phyloP scores from a whole-genome alignment of 2,888 invertebrate genomes.

The Eledone cirrhosa region DNA sequence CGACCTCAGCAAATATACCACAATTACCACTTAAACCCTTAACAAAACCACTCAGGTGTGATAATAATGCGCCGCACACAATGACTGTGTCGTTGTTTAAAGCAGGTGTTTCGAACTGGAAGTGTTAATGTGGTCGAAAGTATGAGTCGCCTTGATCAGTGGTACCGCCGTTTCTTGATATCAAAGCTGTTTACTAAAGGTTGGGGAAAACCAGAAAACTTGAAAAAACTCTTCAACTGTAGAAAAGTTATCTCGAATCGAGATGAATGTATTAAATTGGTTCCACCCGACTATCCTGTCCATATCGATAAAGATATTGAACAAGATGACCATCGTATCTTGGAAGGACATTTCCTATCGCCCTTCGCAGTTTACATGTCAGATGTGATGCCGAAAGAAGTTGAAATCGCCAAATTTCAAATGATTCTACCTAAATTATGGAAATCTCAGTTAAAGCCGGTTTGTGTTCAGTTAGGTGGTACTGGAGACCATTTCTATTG shows the following conservation, averaged over 20 bases:
- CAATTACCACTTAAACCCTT: no score
- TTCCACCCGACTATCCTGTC: slow-evolving; percentile 84
- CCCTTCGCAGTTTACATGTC: slow-evolving; percentile 86
- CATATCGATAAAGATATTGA: slow-evolving; percentile 86
- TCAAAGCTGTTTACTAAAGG: slow-evolving; percentile 94
- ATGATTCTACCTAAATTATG: slow-evolving; percentile 84
- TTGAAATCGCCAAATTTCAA: slow-evolving; percentile 76
- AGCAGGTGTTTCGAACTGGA: no score
- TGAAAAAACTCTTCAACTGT: slow-evolving; percentile 89
- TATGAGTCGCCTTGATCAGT: slow-evolving; percentile 67
- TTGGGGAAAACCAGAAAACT: slow-evolving; percentile 93
- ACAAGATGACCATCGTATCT: slow-evolving; percentile 62
- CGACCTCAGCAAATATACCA: no score
- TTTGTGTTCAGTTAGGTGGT: slow-evolving; percentile 94
- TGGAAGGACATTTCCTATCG: slow-evolving; percentile 88
- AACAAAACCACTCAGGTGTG: no score
- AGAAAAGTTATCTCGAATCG: slow-evolving; percentile 86
- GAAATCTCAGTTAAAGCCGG: slow-evolving; percentile 71
- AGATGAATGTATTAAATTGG: slow-evolving; percentile 81
- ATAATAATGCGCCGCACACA: no score
- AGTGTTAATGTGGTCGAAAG: background rate
- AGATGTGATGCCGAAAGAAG: slow-evolving; percentile 84
- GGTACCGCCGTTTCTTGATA: slow-evolving; percentile 84
- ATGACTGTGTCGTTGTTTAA: no score
- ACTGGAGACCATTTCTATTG: slow-evolving; percentile 98